These are phyloP conservation scores for Microchrysa polita DNA, from an alignment of 2,888 invertebrate genomes.

Conservation along the genomic window DNA sequence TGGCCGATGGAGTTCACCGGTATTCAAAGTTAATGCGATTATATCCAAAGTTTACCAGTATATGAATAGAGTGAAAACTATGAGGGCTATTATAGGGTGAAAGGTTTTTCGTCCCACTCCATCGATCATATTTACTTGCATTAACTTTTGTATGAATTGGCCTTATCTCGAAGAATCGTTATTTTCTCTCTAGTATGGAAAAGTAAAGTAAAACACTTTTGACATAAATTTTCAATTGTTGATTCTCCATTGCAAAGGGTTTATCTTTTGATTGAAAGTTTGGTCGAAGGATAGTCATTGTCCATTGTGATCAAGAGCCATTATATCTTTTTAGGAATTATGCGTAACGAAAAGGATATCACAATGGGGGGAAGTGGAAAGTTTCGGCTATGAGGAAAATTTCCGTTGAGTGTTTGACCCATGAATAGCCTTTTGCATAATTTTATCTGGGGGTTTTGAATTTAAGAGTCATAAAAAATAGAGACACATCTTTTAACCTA, in stretches of 20 bases:
- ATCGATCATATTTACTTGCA: conserved; percentile 48
- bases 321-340: conserved; percentile 7
- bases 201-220: too few relatives aligned
- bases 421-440: conserved; percentile 45
- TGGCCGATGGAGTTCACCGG: not conserved
- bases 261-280: conserved; percentile 6
- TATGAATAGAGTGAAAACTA: conserved; percentile 43
- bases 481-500: too few relatives aligned
- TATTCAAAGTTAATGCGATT: conserved; percentile 49
- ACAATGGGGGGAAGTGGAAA: not conserved
- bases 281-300: conserved; percentile 26
- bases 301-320: conserved; percentile 26
- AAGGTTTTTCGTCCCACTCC: conserved; percentile 21
- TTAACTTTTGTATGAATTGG: too few relatives aligned
- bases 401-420: not conserved
- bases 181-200: too few relatives aligned
- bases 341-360: conserved; percentile 9
- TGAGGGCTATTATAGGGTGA: conserved; percentile 7
- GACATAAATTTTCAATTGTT: not conserved
- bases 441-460: conserved; percentile 44
- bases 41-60: conserved; percentile 48
- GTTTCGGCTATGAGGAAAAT: too few relatives aligned
- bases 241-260: conserved; percentile 5
- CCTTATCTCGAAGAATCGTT: too few relatives aligned
- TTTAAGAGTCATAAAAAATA: too few relatives aligned